These are phyloP conservation scores for Gambelia wislizenii DNA, from an alignment of 2,797 vertebrate species.

Conservation along the genomic window DNA sequence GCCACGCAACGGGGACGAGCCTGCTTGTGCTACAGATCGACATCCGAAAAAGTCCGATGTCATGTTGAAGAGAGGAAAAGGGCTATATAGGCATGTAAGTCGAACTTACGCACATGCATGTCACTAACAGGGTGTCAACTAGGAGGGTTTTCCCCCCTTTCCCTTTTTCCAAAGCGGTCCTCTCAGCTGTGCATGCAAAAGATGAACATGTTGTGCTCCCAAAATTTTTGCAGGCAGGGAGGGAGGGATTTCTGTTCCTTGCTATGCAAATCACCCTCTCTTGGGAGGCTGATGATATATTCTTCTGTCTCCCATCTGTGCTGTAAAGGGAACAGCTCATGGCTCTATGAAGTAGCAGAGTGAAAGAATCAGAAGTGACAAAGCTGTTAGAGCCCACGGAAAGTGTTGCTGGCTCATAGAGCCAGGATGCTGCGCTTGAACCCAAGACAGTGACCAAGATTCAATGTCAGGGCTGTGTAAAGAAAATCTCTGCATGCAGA, in stretches of 20 bases:
- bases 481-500: no score
- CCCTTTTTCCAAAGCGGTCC: background rate
- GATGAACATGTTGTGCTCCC: background rate
- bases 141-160: no score
- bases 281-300: background rate
- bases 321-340: background rate
- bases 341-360: background rate
- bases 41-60: no score
- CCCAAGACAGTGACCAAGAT: no score
- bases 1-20: no score
- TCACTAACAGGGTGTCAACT: no score
- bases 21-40: no score
- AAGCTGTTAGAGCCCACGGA: background rate
- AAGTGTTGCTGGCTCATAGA: background rate
- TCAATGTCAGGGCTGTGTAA: no score
- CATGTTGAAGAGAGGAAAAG: no score
- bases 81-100: no score
- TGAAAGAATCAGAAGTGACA: background rate
- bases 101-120: no score
- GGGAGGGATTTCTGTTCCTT: background rate
- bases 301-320: slow-evolving; percentile 2
- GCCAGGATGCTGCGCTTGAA: background rate
- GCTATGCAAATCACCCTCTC: slow-evolving; percentile 13
- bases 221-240: background rate
- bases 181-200: background rate